Evolutionary conservation across 1,140 invertebrate genomes (phyloP), one percentile per base, ranked within the genome.

Genomic region (Triops longicaudatus): DNA sequence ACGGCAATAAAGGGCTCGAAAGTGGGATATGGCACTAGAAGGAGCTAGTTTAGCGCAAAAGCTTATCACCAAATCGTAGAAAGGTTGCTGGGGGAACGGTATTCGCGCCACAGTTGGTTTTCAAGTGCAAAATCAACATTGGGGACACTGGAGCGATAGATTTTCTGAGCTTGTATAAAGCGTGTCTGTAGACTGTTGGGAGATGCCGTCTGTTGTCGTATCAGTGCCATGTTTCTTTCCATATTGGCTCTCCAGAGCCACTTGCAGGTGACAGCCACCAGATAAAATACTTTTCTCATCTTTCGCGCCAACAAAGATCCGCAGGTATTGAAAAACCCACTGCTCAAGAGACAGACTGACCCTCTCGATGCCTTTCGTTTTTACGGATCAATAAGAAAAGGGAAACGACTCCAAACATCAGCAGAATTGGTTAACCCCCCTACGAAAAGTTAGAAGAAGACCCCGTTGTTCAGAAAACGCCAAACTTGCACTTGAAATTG

Each of bases 131-230:
- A 63, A 63, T 63, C 50, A 63, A 63, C 50, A 63, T 14, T 22
- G 50, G 50, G 50, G 50, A 63, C 50, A 63, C 50, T 63, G 1
- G 17, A 14, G 50, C 50, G 50, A 63, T 63, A 63, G 50, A 63
- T 63, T 63, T 63, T 37, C 31, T 7, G 31, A 9, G 50, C 17
- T 22, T 22, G n/a, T 63, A 22, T 63, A 63, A n/a, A 63, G 22
- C 50, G 50, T 63, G 50, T 63, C 50, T 14, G 50, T 63, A 7
- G 2, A 63, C 50, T 63, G 50, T 63, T 63, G 50, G 31, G 31
- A 63, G n/a, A 63, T 63, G 50, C 50, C 50, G 50, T 63, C 50
- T 63, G 50, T 63, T 63, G 50, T 63, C 50, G 50, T 22, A 63
- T 63, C 50, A 14, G 50, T 63, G 50, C 50, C 50, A 63, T 63